Evolutionary conservation across 2,888 invertebrate species (phyloP).

Genomic region (Physocephala rufipes): DNA sequence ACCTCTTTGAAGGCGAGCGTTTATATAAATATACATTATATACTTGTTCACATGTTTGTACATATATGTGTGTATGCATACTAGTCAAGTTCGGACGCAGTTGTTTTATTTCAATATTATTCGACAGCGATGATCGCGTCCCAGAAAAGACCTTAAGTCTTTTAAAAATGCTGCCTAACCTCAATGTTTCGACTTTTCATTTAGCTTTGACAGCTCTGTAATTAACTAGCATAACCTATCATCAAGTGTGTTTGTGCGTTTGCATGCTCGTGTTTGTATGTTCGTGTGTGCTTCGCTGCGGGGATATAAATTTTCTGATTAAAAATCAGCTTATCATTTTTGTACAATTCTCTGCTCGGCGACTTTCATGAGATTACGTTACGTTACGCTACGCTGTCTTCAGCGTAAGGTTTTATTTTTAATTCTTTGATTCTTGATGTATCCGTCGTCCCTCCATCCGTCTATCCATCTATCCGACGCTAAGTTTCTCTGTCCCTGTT

Average conservation of each 20-base stretch:
- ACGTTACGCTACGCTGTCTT: conserved; percentile 23
- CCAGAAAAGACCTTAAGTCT: conserved; percentile 11
- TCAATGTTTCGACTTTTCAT: conserved; percentile 48
- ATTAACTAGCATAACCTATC: conserved; percentile 64
- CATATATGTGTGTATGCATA: too few relatives aligned
- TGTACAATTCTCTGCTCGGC: conserved; percentile 40
- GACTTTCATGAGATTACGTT: conserved; percentile 27
- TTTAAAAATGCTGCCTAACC: conserved; percentile 18
- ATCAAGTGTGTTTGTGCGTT: conserved; percentile 47
- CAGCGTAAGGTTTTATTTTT: conserved; percentile 23
- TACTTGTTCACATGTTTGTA: too few relatives aligned
- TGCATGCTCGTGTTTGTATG: conserved; percentile 42
- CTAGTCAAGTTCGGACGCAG: too few relatives aligned
- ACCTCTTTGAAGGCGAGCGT: too few relatives aligned
- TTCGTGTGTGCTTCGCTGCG: conserved; percentile 48
- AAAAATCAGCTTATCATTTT: conserved; percentile 66
- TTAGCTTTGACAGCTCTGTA: conserved; percentile 65
- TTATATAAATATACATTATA: too few relatives aligned
- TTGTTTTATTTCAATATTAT: conserved; percentile 1
- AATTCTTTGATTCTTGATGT: conserved; percentile 11
- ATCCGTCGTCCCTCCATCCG: neutral
- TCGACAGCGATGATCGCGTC: neutral
- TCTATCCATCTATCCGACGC: too few relatives aligned
- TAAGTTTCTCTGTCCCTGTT: neutral
- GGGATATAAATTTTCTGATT: conserved; percentile 65